phyloP scores from a whole-genome alignment of 2,888 invertebrate genomes.

The Sphaerophoria rueppellii region DNA sequence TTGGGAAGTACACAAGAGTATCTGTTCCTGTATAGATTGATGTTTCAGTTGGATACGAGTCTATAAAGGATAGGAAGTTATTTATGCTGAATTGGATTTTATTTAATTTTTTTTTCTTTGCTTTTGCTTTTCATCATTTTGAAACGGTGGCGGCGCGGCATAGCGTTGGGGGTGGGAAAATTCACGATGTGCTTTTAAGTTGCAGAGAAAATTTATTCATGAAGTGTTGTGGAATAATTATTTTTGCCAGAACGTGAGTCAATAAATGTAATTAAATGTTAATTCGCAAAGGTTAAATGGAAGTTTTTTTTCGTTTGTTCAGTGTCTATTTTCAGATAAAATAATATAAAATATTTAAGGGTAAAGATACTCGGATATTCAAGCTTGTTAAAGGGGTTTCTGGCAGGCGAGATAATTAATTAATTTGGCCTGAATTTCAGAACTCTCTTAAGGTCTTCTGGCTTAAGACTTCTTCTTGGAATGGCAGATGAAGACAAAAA shows the following conservation, averaged over 20 bases:
- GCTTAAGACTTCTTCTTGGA: neutral
- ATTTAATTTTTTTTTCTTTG: conserved; percentile 2
- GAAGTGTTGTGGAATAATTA: conserved; percentile 29
- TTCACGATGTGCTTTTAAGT: neutral
- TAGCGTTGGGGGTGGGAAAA: too few relatives aligned
- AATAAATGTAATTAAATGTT: conserved; percentile 39
- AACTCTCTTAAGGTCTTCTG: neutral
- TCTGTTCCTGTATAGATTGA: neutral
- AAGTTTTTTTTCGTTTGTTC: neutral
- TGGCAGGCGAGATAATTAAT: neutral
- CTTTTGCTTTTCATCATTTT: neutral
- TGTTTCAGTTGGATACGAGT: neutral
- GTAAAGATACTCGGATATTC: neutral
- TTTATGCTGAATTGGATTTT: conserved; percentile 49
- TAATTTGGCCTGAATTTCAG: neutral
- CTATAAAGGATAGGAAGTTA: conserved; percentile 27
- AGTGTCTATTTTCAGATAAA: conserved; percentile 13
- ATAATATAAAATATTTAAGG: conserved; percentile 1
- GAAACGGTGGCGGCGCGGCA: conserved; percentile 19
- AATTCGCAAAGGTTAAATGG: conserved; percentile 27
- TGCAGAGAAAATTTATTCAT: conserved; percentile 22
- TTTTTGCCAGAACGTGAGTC: conserved; percentile 31
- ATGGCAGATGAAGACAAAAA: too few relatives aligned
- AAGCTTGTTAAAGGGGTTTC: neutral
- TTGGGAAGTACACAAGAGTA: neutral